phyloP scores from a whole-genome alignment of 1,140 invertebrate species.

The Pseudobourletiella spinata region DNA sequence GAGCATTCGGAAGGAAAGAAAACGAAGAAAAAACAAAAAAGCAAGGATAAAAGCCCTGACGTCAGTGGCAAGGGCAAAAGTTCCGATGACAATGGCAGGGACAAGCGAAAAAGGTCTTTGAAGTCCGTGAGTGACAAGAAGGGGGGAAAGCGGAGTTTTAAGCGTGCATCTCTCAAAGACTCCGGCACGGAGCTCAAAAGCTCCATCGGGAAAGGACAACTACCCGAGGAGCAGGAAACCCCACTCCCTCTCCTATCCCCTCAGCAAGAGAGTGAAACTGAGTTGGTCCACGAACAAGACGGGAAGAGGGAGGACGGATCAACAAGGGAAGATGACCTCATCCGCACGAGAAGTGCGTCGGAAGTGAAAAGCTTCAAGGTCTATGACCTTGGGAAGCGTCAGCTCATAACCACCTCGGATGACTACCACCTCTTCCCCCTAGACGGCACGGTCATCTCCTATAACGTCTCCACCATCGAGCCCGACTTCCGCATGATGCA shows the following conservation, averaged over 20 bases:
- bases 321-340: not conserved
- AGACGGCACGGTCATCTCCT: slow-evolving; percentile 20
- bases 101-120: not conserved
- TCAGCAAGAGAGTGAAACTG: not conserved
- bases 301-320: not conserved
- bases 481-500: slow-evolving; percentile 26
- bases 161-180: too few relatives aligned
- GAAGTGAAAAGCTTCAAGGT: slow-evolving; percentile 9
- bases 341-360: not conserved
- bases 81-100: not conserved
- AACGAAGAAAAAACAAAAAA: slow-evolving; percentile 3
- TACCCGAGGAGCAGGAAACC: not conserved
- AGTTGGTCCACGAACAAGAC: not conserved
- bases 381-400: slow-evolving; percentile 25
- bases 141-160: not conserved
- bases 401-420: slow-evolving; percentile 7
- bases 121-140: not conserved
- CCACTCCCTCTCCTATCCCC: not conserved
- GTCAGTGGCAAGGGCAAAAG: not conserved
- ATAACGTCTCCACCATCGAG: slow-evolving; percentile 23
- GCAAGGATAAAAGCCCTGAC: not conserved
- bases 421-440: slow-evolving; percentile 19
- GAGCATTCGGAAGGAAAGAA: not conserved
- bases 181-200: not conserved
- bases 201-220: not conserved